phyloP scores from a whole-genome alignment of 2,888 invertebrate genomes.

The Geophilus truncorum region DNA sequence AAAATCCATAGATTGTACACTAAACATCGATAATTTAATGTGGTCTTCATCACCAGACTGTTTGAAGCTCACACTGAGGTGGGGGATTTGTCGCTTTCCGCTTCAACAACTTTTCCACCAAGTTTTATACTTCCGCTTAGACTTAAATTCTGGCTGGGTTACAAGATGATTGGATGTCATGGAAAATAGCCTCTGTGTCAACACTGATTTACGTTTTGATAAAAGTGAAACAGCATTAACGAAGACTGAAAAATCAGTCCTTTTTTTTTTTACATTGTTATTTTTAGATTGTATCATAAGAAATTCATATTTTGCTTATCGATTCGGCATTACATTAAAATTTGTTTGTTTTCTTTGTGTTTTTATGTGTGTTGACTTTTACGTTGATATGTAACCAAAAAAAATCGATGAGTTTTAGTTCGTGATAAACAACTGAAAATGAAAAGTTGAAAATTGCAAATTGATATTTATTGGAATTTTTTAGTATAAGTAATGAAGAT shows the following conservation, averaged over 20 bases:
- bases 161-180: neutral
- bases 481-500: neutral
- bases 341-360: no score
- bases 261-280: no score
- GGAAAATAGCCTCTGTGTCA: neutral
- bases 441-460: no score
- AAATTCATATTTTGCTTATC: neutral
- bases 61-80: neutral
- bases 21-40: neutral
- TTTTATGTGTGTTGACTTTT: no score
- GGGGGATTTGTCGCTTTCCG: neutral
- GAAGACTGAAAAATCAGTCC: no score
- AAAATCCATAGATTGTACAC: neutral
- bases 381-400: no score
- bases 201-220: neutral
- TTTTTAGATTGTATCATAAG: no score
- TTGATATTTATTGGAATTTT: neutral
- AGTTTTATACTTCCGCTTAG: neutral
- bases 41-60: neutral
- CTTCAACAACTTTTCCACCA: neutral
- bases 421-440: neutral
- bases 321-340: neutral
- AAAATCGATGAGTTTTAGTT: no score
- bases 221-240: no score
- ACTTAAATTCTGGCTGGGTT: neutral